Percentiles rank a stretch among this genome's conserved stretches.
Evolutionary conservation across 2,113 vertebrate genomes (phyloP).

Genomic region (Microcebus jonahi): DNA sequence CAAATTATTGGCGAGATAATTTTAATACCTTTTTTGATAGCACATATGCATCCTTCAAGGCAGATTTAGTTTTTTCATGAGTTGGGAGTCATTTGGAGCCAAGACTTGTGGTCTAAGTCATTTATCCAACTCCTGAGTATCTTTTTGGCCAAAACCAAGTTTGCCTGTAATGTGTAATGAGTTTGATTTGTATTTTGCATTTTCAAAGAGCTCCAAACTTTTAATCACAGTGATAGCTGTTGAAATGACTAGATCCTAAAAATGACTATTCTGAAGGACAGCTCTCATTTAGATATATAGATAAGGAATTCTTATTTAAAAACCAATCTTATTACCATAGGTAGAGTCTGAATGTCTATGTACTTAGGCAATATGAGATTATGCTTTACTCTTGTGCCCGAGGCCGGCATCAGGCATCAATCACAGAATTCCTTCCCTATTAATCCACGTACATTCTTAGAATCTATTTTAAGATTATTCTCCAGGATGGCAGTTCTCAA

Average conservation of each 20-base stretch:
- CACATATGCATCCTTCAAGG: neutral
- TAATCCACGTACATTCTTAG: neutral
- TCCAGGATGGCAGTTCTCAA: neutral
- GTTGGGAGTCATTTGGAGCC: neutral
- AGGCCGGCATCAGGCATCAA: neutral
- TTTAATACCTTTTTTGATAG: neutral
- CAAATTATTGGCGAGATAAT: neutral
- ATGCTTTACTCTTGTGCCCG: neutral
- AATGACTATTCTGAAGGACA: neutral
- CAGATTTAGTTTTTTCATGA: neutral
- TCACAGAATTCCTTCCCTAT: neutral
- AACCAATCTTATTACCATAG: neutral
- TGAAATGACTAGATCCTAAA: neutral
- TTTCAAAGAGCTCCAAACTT: neutral
- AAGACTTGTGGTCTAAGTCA: neutral
- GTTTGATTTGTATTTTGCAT: neutral
- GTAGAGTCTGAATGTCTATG: neutral
- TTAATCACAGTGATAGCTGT: neutral
- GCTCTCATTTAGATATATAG: neutral
- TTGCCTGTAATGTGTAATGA: neutral
- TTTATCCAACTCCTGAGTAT: neutral
- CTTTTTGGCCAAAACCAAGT: constrained; percentile 30
- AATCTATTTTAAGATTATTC: neutral
- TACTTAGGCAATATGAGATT: neutral
- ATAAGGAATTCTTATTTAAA: neutral